A percentile compares a stretch with the other conserved stretches of the same genome.
These are phyloP conservation scores for Aramus guarauna DNA, from an alignment of 2,113 vertebrate species.

Conservation along the genomic window DNA sequence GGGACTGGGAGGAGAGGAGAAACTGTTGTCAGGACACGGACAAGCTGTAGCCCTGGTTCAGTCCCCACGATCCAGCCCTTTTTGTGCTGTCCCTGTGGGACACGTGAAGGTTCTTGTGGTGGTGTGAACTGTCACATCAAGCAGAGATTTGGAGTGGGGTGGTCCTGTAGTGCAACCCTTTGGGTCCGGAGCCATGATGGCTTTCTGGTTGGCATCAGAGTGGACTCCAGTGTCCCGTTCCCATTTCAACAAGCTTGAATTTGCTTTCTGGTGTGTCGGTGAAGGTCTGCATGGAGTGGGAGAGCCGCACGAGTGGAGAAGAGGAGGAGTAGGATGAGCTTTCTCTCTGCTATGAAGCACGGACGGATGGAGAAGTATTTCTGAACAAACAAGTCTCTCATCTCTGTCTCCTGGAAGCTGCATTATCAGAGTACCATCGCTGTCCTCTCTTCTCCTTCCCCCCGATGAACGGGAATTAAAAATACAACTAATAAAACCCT, in stretches of 20 bases:
- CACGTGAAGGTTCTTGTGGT: rapidly evolving
- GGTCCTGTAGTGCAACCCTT: background rate
- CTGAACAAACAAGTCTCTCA: conserved; percentile 33
- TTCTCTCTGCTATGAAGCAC: background rate
- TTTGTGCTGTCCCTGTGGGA: background rate
- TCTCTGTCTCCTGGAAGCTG: conserved; percentile 29
- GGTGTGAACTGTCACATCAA: background rate
- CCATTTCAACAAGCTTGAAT: background rate
- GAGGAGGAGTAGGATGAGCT: background rate
- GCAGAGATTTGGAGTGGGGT: background rate
- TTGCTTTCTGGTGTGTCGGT: background rate
- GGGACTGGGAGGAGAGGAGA: background rate
- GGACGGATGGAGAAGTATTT: background rate
- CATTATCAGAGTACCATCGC: background rate
- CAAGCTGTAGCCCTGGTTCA: background rate
- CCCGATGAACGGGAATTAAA: conserved; percentile 9
- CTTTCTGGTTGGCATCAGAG: background rate
- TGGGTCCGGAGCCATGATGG: background rate
- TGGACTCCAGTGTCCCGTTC: background rate
- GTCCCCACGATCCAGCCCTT: background rate
- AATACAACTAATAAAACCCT: conserved; percentile 36
- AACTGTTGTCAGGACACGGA: background rate
- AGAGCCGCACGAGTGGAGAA: background rate
- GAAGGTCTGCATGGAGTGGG: background rate
- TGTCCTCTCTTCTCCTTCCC: conserved; percentile 4